Base-by-base conservation (phyloP, 2,888 invertebrate genomes). In the Pyrgus malvae region DNA sequence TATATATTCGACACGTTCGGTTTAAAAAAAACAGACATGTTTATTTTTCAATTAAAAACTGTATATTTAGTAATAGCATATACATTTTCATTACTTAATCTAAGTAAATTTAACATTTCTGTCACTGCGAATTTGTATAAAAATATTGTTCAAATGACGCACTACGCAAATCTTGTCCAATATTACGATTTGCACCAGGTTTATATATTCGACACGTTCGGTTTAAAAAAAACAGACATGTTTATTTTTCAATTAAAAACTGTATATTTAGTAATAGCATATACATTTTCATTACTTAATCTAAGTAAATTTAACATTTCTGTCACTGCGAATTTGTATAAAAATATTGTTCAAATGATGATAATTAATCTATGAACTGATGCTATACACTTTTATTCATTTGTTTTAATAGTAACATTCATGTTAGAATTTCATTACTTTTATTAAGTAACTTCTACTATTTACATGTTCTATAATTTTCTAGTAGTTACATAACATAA, bases 291-390 rank as follows among this genome's bases (percentile, higher is more conserved):
- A 17, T 46, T 48, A 27, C 11, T n/a, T n/a, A n/a, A n/a, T 9
- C 38, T 38, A 29, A 7, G 25, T 35, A 37, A 23, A 37, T 48
- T 38, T 48, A 16, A 38, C 48, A 29, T 12, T 33, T 7, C 0
- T 29, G 48, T 19, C 12, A 12, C 35, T 19, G 27, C 19, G 11
- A 14, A 37, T 37, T 48, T 37, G 27, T 48, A 48, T 48, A 48
- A 48, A 48, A 48, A 48, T 48, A 48, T 48, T 23, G 23, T 16
- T 46, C 46, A 35, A 35, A 46, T n/a, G n/a, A n/a, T n/a, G n/a
- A n/a, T n/a, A n/a, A n/a, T n/a, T n/a, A n/a, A n/a, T n/a, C n/a
- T n/a, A n/a, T n/a, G n/a, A n/a, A n/a, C n/a, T n/a, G n/a, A n/a
- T n/a, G n/a, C n/a, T n/a, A n/a, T n/a, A n/a, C n/a, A n/a, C n/a